Base-by-base conservation (phyloP, 23 tunicate species). In the Trididemnum clinides region DNA sequence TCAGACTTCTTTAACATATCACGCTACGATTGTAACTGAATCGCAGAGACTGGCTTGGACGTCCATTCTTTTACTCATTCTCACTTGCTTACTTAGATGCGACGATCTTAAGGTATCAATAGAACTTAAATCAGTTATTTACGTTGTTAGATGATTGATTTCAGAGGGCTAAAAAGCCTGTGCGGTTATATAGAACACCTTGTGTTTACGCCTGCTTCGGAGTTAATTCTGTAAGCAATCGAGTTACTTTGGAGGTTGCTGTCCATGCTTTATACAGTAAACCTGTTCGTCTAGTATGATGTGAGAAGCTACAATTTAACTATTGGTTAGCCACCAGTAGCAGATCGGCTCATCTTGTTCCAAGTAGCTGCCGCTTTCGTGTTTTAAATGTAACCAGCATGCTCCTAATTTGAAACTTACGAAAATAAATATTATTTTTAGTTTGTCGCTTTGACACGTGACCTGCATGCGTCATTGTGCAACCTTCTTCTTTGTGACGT, bases 21-120 rank as follows among this genome's bases (percentile, higher is more conserved):
- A 66, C 44, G 35, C 85, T 27, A 34, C 90, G 0, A 76, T 93
- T 2, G 2, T 73, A 5, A 51, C 90, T 4, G 92, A 88, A 63
- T 59, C 92, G 0, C 98, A 93, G 50, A 54, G 93, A 57, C 94
- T 88, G 10, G 80, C 92, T 5, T 93, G 98, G 98, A 88, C 88
- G 5, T 38, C 80, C 27, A 72, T 93, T 49, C 64, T 93, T 4
- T 57, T 93, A 4, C 31, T 93, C 6, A 33, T 93, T 7, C 73
- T 93, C 5, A 77, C 83, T 7, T 37, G 90, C 25, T 28, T 88
- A 1, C 76, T 93, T 28, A 44, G 88, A 31, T 26, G 79, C 21
- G 39, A 75, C 6, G 85, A 81, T 32, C 38, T 84, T 3, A 80
- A 84, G 80, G 98, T 93, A 64, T n/a, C n/a, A n/a, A n/a, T n/a